A percentile compares a stretch with the other conserved stretches of the same genome.
Evolutionary conservation across 2,113 vertebrate species (phyloP).

Genomic region (Trichomycterus rosablanca): DNA sequence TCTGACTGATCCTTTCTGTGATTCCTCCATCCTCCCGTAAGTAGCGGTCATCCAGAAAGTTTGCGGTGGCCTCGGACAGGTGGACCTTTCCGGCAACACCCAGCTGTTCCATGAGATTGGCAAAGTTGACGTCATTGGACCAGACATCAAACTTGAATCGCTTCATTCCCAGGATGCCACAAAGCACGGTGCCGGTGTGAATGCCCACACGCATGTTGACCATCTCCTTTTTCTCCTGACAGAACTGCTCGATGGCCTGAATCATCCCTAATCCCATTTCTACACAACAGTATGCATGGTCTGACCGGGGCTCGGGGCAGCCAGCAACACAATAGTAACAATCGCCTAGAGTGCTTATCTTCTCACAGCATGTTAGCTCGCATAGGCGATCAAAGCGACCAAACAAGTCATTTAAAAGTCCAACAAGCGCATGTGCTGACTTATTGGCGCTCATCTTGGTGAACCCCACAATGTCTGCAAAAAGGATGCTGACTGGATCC

Average conservation of each 20-base stretch:
- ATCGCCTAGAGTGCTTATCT: constrained; percentile 97
- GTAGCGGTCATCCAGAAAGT: constrained; percentile 92
- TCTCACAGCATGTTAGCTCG: constrained; percentile 90
- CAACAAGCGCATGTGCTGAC: constrained; percentile 89
- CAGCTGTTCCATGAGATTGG: constrained; percentile 98
- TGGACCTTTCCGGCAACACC: constrained; percentile 96
- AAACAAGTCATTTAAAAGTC: constrained; percentile 92
- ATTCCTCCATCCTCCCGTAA: constrained; percentile 88
- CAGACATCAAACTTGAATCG: constrained; percentile 98
- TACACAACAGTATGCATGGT: constrained; percentile 95
- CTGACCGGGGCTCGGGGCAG: constrained; percentile 85
- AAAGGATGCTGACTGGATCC: constrained; percentile 94
- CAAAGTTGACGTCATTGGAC: constrained; percentile 97
- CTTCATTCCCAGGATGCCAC: constrained; percentile 94
- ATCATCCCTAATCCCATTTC: constrained; percentile 99
- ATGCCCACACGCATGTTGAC: constrained; percentile 96
- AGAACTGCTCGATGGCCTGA: constrained; percentile 95
- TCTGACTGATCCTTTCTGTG: constrained; percentile 81
- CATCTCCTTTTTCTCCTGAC: constrained; percentile 91
- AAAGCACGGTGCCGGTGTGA: constrained; percentile 92
- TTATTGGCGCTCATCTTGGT: constrained; percentile 98
- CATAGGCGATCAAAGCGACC: constrained; percentile 93
- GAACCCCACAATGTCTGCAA: constrained; percentile 96
- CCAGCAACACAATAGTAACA: constrained; percentile 97
- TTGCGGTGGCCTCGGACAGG: constrained; percentile 87